Conservation (phyloP, 2,113 vertebrate species). For the Bos indicus region DNA sequence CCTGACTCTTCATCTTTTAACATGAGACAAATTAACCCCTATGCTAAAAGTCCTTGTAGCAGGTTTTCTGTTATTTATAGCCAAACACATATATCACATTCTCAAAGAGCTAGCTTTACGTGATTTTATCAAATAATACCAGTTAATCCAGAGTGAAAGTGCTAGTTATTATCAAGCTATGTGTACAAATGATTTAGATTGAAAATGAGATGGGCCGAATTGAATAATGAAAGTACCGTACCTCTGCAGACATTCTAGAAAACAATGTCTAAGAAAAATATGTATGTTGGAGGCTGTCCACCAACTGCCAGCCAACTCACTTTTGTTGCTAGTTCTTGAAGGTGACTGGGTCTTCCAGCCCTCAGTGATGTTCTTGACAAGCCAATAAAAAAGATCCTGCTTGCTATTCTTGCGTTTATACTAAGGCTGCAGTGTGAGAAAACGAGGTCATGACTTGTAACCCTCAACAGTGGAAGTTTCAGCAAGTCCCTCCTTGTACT, state of each 20-base stretch:
- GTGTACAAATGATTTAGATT: not conserved
- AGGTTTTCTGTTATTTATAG: not conserved
- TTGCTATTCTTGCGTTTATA: conserved; percentile 12
- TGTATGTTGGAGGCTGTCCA: not conserved
- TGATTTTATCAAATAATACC: not conserved
- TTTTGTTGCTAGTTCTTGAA: not conserved
- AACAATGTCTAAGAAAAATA: not conserved
- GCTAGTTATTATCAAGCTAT: not conserved
- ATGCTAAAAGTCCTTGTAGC: not conserved
- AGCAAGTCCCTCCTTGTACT: conserved; percentile 12
- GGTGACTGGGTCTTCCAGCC: not conserved
- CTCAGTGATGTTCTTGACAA: not conserved
- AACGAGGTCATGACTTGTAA: conserved; percentile 36
- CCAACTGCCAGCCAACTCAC: not conserved
- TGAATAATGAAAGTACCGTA: not conserved
- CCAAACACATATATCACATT: not conserved
- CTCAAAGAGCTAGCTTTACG: not conserved
- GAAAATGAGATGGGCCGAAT: not conserved
- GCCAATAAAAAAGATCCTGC: not conserved
- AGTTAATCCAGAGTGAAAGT: not conserved
- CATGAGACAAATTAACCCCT: not conserved
- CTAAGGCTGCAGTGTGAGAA: not conserved
- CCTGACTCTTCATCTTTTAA: not conserved
- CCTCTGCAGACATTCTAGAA: not conserved
- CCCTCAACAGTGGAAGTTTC: conserved; percentile 5